These are phyloP conservation scores for Characodon lateralis DNA, from an alignment of 2,797 vertebrate species.

Conservation along the genomic window DNA sequence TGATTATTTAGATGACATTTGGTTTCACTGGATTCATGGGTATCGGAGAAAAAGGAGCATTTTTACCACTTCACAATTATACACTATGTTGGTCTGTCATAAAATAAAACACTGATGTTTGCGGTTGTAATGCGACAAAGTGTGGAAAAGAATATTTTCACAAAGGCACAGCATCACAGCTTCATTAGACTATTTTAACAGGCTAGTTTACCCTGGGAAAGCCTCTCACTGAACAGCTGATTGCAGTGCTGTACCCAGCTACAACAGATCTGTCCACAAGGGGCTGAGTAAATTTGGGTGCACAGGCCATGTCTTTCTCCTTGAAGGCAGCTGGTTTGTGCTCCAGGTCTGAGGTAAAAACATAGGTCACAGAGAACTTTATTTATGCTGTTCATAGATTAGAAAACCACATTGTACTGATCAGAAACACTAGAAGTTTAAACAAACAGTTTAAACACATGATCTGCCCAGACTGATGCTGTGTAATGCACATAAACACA, in stretches of 20 bases:
- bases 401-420: slow-evolving; percentile 7
- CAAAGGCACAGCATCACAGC: not conserved
- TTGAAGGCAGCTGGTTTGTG: slow-evolving; percentile 74
- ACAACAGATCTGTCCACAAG: slow-evolving; percentile 85
- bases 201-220: slow-evolving; percentile 83
- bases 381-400: slow-evolving; percentile 4
- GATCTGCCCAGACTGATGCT: not conserved
- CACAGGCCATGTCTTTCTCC: slow-evolving; percentile 83
- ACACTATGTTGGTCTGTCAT: not conserved
- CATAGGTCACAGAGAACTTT: not conserved
- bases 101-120: not conserved
- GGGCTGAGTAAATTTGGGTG: slow-evolving; percentile 88
- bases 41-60: not conserved
- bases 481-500: not conserved
- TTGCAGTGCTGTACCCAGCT: slow-evolving; percentile 87
- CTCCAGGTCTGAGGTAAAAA: slow-evolving; percentile 71
- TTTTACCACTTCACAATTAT: not conserved
- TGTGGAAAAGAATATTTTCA: not conserved
- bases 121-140: not conserved
- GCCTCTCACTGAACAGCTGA: slow-evolving; percentile 88
- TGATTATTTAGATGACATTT: not conserved
- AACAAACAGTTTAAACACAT: not conserved
- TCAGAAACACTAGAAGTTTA: not conserved
- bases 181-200: slow-evolving; percentile 19
- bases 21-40: not conserved